Evolutionary conservation across 2,888 invertebrate genomes (phyloP), one percentile per base, ranked within the genome.

Genomic region (Mylabris sibirica): DNA sequence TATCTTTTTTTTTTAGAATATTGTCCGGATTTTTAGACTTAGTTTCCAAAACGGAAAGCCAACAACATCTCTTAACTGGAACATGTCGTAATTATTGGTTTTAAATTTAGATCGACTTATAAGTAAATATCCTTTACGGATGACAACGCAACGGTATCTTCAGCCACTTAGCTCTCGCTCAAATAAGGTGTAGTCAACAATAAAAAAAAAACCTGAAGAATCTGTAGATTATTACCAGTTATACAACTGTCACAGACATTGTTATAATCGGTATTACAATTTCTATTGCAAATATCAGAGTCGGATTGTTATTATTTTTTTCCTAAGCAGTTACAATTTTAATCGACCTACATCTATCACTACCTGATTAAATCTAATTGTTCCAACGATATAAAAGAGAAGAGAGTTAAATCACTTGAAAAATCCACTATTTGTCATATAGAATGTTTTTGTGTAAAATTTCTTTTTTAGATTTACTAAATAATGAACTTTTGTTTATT

Each of bases 141-240:
- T 74, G 77, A 71, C 72, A 74, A 72, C 62, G 71, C 74, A 79
- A 79, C 79, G 78, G 79, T 79, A 79, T 78, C 74, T 76, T 71
- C 30, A 30, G 60, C 35, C 30, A 60, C 20, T 60, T 60, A n/a
- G 17, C 17, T 30, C 8, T n/a, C 59, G 22, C 17, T n/a, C n/a
- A n/a, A 30, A 60, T 60, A 60, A 60, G 60, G 60, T 30, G 60
- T n/a, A 34, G 11, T 26, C 22, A 24, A 20, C 24, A n/a, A n/a
- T n/a, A n/a, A n/a, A n/a, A n/a, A n/a, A n/a, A 60, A 60, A 60
- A 35, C 1, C 26, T 26, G 5, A 30, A 35, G 30, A 60, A 17
- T 35, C 20, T 9, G 3, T 14, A 60, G 35, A 60, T 60, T 35
- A 17, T 17, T 60, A 35, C 60, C 60, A 60, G 60, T 60, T 60